Base-by-base conservation (phyloP, 1,140 invertebrate genomes). In the Formica selysi region DNA sequence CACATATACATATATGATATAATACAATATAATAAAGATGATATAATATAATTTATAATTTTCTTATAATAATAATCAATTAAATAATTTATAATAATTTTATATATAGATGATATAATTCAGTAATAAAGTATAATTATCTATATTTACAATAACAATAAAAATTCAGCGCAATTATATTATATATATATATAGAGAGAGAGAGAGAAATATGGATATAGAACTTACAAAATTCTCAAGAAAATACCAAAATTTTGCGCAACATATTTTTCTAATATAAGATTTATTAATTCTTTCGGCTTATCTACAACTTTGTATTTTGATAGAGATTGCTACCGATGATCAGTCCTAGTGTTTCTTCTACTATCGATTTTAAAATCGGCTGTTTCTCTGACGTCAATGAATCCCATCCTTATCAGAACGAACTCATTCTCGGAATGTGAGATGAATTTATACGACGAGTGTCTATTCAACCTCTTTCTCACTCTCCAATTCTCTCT, bases 371-470 rank as follows among this genome's bases (percentile, higher is more conserved):
- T 86, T 54, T 68, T 85, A 68, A 61, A 16, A 61, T 76, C n/a
- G 7, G 38, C 68, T 65, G 71, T 26, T 1, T 48, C 41, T 22
- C 54, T 61, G 51, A 89, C 68, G 54, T 86, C 65, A 85, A 73
- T 76, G 48, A 83, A 81, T 29, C 36, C 59, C 44, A 76, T 85
- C 84, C 76, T 86, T 76, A 76, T 86, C 84, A 76, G 48, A 22
- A 64, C 62, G 32, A 83, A 89, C 74, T 89, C 65, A 88, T 62
- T 57, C 36, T 88, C 79, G 57, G 51, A 76, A 88, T 87, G 86
- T 84, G 29, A 51, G 76, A 83, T 89, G 84, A 89, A 89, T 89
- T 89, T 89, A 89, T 89, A 90, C 85, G 87, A 89, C 59, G 84
- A 76, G 44, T 87, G 54, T 71, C 36, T 71, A 67, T 79, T 74